Evolutionary conservation across 2,113 vertebrate genomes (phyloP), one percentile per base, ranked within the genome.

Genomic region (Abramis brama): DNA sequence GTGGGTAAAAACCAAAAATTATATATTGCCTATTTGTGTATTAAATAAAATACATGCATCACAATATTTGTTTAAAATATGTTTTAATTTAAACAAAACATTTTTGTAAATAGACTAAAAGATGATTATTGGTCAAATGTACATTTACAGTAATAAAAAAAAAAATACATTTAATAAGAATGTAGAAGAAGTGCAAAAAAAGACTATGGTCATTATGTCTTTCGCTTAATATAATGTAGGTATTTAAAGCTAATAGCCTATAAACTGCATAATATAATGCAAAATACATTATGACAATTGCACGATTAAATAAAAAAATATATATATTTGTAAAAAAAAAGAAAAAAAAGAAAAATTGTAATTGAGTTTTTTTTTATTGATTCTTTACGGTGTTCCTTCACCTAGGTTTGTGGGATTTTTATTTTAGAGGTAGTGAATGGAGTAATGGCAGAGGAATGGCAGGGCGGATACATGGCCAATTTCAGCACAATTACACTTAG

Each of bases 401-500:
- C 43, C 27, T 66, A 77, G 68, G 52, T 55, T 74, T 47, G 68
- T 85, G 45, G 60, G 66, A 79, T 64, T 83, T 83, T 73, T 73
- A 47, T 30, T 82, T 66, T 76, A 45, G 78, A 50, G 79, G 80
- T 55, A 74, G 86, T 43, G 83, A 83, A 83, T 70, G 88, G 85
- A 62, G 74, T 83, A 88, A 88, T 85, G 84, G 84, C 74, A 47
- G 60, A 85, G 87, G 82, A 90, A 88, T 86, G 83, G 83, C 85
- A 88, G 64, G 77, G 78, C 89, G 87, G 89, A 90, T 85, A 87
- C 83, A 88, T 79, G 89, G 87, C 74, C 85, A 90, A 88, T 90
- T 90, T 90, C 79, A 88, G 87, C 52, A 90, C 89, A 90, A 88
- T 90, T 90, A 90, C 83, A 85, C 83, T 85, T 83, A 83, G 85